Evolutionary conservation across 2,797 vertebrate species (phyloP).

Genomic region (Lindbergichthys nudifrons): DNA sequence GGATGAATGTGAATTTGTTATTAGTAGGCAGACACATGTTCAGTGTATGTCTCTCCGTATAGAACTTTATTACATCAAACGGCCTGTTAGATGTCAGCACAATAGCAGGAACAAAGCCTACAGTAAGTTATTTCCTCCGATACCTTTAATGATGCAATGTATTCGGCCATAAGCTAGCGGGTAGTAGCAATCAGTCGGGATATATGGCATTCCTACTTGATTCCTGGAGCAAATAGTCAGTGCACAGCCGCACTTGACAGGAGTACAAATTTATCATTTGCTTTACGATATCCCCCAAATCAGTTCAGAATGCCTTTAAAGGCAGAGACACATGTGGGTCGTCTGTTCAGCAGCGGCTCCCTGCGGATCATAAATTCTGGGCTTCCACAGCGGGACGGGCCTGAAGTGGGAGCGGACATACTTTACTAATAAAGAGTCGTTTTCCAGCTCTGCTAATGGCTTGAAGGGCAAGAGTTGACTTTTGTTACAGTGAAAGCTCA

Average conservation of each 20-base stretch:
- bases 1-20: conserved; percentile 77
- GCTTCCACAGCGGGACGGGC: conserved; percentile 62
- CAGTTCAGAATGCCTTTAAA: conserved; percentile 82
- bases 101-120: conserved; percentile 77
- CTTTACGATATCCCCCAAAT: conserved; percentile 84
- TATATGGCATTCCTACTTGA: conserved; percentile 82
- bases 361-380: conserved; percentile 76
- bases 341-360: conserved; percentile 74
- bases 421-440: conserved; percentile 80
- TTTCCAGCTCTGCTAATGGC: conserved; percentile 72
- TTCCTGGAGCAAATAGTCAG: conserved; percentile 78
- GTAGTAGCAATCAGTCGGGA: conserved; percentile 79
- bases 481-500: conserved; percentile 21
- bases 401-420: conserved; percentile 70
- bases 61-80: conserved; percentile 84
- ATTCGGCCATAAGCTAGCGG: conserved; percentile 70
- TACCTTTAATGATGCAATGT: conserved; percentile 83
- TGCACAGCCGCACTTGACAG: conserved; percentile 77
- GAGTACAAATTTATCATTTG: conserved; percentile 86
- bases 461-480: conserved; percentile 39
- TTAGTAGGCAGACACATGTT: conserved; percentile 76
- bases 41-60: conserved; percentile 79
- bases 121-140: conserved; percentile 78
- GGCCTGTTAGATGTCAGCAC: conserved; percentile 76
- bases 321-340: conserved; percentile 78